Conservation (phyloP, 1,140 invertebrate genomes). For the Pachyrhynchus sulphureomaculatus region DNA sequence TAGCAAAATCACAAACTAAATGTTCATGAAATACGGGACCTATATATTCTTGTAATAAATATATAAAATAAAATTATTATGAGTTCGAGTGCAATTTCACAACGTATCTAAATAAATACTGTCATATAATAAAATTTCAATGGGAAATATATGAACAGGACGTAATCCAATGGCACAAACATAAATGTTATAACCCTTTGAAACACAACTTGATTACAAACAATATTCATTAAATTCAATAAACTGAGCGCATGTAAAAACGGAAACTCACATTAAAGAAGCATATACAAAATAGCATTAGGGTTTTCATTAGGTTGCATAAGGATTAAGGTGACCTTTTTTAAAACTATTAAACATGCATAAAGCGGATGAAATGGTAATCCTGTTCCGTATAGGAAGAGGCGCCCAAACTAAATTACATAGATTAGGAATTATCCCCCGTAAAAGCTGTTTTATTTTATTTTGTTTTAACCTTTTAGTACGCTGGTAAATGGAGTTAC, state of each 20-base stretch:
- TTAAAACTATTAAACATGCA: slow-evolving; percentile 24
- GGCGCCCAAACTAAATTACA: slow-evolving; percentile 8
- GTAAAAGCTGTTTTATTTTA: slow-evolving; percentile 10
- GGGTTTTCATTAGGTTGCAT: slow-evolving; percentile 13
- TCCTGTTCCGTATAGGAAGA: slow-evolving; percentile 14
- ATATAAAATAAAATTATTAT: too few relatives aligned
- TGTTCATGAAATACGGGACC: too few relatives aligned
- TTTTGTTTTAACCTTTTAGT: neutral
- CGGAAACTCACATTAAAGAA: slow-evolving; percentile 2
- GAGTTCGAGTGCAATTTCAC: too few relatives aligned
- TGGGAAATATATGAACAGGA: too few relatives aligned
- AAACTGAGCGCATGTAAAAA: neutral
- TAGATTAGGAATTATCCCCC: slow-evolving; percentile 20
- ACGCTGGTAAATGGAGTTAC: neutral
- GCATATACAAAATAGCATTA: slow-evolving; percentile 14
- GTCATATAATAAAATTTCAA: too few relatives aligned
- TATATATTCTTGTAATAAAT: too few relatives aligned
- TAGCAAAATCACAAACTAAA: too few relatives aligned
- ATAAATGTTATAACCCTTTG: too few relatives aligned
- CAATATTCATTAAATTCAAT: too few relatives aligned
- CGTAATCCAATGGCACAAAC: too few relatives aligned
- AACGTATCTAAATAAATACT: too few relatives aligned
- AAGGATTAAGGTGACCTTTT: slow-evolving; percentile 21
- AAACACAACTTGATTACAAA: too few relatives aligned
- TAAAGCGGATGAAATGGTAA: slow-evolving; percentile 12